Evolutionary conservation across 2,113 vertebrate genomes (phyloP), one percentile per base, ranked within the genome.

Genomic region (Cavia aperea): DNA sequence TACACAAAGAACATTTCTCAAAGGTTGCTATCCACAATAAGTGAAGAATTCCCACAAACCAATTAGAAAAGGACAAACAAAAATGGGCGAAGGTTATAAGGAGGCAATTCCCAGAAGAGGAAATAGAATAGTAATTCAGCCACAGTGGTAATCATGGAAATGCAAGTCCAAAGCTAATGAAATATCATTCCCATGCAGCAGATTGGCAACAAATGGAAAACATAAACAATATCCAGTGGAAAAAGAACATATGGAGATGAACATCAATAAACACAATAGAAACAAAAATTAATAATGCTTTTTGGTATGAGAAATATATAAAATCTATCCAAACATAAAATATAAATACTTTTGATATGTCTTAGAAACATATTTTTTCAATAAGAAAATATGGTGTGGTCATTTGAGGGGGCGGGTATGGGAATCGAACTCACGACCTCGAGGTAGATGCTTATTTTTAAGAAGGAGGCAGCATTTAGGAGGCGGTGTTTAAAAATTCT

Each of bases 281-380:
- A 90, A 36, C 26, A 88, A 68, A 83, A 86, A 66, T 66, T n/a
- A 85, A 36, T 65, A 36, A 85, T 88, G 46, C 21, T 33, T 49
- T 46, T 91, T 83, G 72, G 33, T 51, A 51, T 43, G 77, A 23
- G 13, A 63, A 23, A 81, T 60, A 91, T 73, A 79, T 26, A 63
- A 87, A 94, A 86, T 60, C n/a, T 90, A 68, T 89, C n/a, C 63
- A 92, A 86, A 83, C 85, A 23, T 31, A 77, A 88, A 92, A 60
- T 60, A 85, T 62, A 9, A 29, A 14, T 68, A 62, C 23, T 49
- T 81, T 90, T 54, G 51, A 54, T 77, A 39, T 82, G 33, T 51
- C 62, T 93, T 77, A 86, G 60, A 86, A 93, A 86, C 63, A 19
- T 43, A 8, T 85, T 92, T 89, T 89, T 91, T n/a, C 89, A 87